Base-by-base conservation (phyloP, 2,888 invertebrate genomes). In the Melinaea menophilus region DNA sequence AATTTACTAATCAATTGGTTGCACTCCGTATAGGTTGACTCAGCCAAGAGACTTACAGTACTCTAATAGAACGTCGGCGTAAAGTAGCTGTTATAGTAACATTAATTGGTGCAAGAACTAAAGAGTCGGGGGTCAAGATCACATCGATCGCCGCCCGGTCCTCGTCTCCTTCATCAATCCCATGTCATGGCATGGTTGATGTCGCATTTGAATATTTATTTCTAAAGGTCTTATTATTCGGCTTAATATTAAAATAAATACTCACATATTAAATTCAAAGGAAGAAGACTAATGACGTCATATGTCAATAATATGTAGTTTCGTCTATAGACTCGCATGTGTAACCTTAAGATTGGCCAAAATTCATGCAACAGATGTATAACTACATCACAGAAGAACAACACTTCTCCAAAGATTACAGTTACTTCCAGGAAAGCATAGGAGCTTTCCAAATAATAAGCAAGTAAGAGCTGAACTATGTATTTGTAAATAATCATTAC, bases 271-370 rank as follows among this genome's bases (percentile, higher is more conserved):
- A 72, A 47, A n/a, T 65, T 62, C 0, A 84, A 31, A 3, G 88
- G 86, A 0, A 80, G 0, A 11, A 87, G 46, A 31, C 82, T 76
- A 2, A 84, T 13, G 0, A 81, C 47, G 68, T 90, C 90, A 61
- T 78, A 84, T 0, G 65, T 7, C 3, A 88, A 66, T 22, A 79
- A 70, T 0, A 79, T 13, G 2, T 61, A 13, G 60, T 73, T 81
- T 60, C 85, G 76, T 67, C 82, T 78, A 41, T 79, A 80, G 0
- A 83, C 80, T 58, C 85, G 77, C 61, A 84, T 78, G 58, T 89
- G 76, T 4, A 81, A 35, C 2, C 88, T 75, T 2, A 86, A 78
- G 3, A 80, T 58, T 0, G 86, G 79, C 90, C 89, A 90, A 59
- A 75, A 82, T 0, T 69, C 46, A 41, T 90, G 89, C 4, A 88